Conservation (phyloP, 2,113 vertebrate genomes). For the Megaceryle maxima region DNA sequence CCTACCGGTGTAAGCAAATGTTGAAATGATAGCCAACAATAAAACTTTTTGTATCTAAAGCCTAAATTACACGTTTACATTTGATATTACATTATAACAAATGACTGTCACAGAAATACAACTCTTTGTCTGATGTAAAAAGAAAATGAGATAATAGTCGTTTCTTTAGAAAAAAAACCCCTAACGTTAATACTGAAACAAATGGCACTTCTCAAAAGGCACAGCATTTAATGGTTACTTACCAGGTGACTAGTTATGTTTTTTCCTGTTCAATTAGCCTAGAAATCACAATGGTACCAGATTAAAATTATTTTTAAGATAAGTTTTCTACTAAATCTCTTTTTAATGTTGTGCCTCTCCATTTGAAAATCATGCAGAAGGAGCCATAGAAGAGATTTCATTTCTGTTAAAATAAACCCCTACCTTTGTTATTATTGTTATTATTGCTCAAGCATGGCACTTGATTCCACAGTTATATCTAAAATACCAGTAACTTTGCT, state of each 20-base stretch:
- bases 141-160: background rate
- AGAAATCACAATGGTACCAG: background rate
- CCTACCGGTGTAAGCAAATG: background rate
- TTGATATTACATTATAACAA: background rate
- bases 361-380: background rate
- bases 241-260: background rate
- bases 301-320: background rate
- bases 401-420: no score
- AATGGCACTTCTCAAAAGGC: background rate
- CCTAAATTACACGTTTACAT: background rate
- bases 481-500: background rate
- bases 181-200: background rate
- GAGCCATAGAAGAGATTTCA: no score
- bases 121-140: background rate
- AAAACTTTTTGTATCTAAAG: background rate
- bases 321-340: background rate
- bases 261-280: background rate
- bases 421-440: no score
- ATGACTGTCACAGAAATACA: background rate
- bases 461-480: no score
- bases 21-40: background rate
- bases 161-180: background rate
- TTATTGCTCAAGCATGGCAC: no score
- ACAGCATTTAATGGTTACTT: background rate
- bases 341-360: background rate